A percentile compares a stretch with the other conserved stretches of the same genome.
Evolutionary conservation across 2,113 vertebrate species (phyloP).

Genomic region (Diadophis punctatus): DNA sequence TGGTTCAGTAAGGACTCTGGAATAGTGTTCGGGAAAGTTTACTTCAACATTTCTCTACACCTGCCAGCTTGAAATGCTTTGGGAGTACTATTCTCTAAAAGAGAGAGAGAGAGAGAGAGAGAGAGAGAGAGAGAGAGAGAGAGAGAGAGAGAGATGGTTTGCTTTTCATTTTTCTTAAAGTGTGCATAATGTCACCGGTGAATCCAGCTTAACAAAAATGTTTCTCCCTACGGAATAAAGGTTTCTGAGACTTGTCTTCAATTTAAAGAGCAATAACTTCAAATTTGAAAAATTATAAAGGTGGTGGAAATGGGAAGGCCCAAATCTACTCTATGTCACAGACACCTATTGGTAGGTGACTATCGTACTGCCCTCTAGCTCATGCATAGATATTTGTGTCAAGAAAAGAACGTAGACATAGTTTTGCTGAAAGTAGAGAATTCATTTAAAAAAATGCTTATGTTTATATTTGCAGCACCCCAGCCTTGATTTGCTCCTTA

Average conservation of each 20-base stretch:
- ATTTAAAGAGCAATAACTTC: constrained; percentile 53
- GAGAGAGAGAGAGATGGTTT: background rate
- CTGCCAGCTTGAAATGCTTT: constrained; percentile 30
- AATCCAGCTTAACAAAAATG: constrained; percentile 56
- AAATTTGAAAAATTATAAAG: constrained; percentile 37
- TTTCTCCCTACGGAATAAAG: constrained; percentile 51
- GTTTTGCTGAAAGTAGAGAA: constrained; percentile 51
- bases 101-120: background rate
- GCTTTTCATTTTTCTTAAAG: constrained; percentile 6
- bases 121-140: background rate
- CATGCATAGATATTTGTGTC: constrained; percentile 20
- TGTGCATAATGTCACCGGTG: constrained; percentile 53
- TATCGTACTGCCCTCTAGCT: background rate
- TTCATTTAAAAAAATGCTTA: constrained; percentile 56
- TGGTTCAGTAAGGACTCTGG: constrained; percentile 27
- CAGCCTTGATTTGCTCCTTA: constrained; percentile 77
- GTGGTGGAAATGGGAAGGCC: background rate
- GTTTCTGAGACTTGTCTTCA: constrained; percentile 41
- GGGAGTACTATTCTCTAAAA: background rate
- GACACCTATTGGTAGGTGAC: constrained; percentile 10
- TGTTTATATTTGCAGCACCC: constrained; percentile 74
- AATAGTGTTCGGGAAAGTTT: constrained; percentile 31
- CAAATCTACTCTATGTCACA: constrained; percentile 34
- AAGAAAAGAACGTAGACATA: constrained; percentile 37
- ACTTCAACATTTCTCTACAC: constrained; percentile 31